Evolutionary conservation across 2,113 vertebrate species (phyloP), one percentile per base, ranked within the genome.

Genomic region (Oreotrochilus melanogaster): DNA sequence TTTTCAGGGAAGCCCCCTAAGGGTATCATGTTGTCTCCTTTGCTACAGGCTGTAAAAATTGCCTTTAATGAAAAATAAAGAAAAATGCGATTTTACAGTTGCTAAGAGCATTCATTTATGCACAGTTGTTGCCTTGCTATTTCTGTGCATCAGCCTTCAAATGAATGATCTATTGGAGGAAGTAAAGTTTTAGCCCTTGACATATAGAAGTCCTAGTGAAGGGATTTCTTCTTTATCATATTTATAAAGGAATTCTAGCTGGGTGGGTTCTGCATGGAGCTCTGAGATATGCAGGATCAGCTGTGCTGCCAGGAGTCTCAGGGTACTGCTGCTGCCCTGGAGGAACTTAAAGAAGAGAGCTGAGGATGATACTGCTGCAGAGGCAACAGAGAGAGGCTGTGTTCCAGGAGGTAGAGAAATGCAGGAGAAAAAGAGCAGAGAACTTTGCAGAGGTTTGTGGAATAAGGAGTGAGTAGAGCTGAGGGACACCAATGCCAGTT

Each of bases 291-390:
- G 81, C 78, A 89, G 7, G 30, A 53, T 56, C 33, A 89, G 28
- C 78, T 92, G 64, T 78, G 84, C 61, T 93, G 87, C 76, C 96
- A 92, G 76, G 57, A 93, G 62, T 80, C 69, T 81, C 60, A 87
- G 39, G 51, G 18, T 58, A 64, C 80, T 78, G 87, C 93, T 87
- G 87, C 69, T 78, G 9, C 57, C 35, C 5, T 24, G 56, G 37
- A 60, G 43, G 60, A 78, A 42, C 9, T 45, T 66, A 25, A 66
- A 61, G 69, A 74, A 74, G 65, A 75, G 61, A 80, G 70, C 45
- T 65, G 54, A 64, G 71, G 58, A 72, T 72, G 37, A 64, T 48
- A 56, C 39, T 87, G 81, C 61, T 0, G 2, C 73, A 81, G 87
- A 89, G 39, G 61, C n/a, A 56, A 51, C 45, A 42, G 56, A 70